Percentiles rank a stretch among this genome's conserved stretches.
phyloP scores from a whole-genome alignment of 2,797 vertebrate species.

The Choloepus didactylus region DNA sequence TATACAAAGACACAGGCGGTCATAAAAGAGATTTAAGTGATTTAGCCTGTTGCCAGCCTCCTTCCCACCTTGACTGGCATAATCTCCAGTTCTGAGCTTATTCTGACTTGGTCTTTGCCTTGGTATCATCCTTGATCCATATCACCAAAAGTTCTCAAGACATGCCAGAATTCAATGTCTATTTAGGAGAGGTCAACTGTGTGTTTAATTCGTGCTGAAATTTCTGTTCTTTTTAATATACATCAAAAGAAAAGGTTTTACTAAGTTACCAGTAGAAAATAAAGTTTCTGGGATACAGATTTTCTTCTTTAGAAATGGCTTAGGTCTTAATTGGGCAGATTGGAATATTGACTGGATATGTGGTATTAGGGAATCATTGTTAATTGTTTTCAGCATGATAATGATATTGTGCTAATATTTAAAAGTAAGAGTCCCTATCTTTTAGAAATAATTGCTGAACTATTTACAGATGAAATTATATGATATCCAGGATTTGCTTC shows the following conservation, averaged over 20 bases:
- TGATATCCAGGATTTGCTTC: slow-evolving; percentile 4
- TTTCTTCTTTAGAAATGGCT: slow-evolving; percentile 43
- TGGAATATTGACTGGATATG: not conserved
- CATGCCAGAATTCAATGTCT: not conserved
- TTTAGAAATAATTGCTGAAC: slow-evolving; percentile 3
- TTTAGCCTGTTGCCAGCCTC: slow-evolving; percentile 30
- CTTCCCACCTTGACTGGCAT: not conserved
- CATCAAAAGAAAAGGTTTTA: slow-evolving; percentile 26
- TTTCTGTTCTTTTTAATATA: slow-evolving; percentile 2
- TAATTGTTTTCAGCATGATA: not conserved
- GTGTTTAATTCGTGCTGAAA: slow-evolving; percentile 8
- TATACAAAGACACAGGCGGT: not conserved
- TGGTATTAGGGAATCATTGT: not conserved
- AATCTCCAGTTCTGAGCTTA: not conserved
- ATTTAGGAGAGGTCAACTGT: slow-evolving; percentile 3
- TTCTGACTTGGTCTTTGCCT: not conserved
- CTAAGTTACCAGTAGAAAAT: slow-evolving; percentile 37
- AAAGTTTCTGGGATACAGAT: not conserved
- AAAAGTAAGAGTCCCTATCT: not conserved
- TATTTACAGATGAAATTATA: slow-evolving; percentile 18
- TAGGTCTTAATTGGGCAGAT: not conserved
- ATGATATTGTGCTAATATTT: slow-evolving; percentile 20
- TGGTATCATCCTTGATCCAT: slow-evolving; percentile 16
- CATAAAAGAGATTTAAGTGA: slow-evolving; percentile 9
- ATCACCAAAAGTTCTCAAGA: slow-evolving; percentile 24